Evolutionary conservation across 2,113 vertebrate genomes (phyloP), one percentile per base, ranked within the genome.

Genomic region (Campylomormyrus numenius): DNA sequence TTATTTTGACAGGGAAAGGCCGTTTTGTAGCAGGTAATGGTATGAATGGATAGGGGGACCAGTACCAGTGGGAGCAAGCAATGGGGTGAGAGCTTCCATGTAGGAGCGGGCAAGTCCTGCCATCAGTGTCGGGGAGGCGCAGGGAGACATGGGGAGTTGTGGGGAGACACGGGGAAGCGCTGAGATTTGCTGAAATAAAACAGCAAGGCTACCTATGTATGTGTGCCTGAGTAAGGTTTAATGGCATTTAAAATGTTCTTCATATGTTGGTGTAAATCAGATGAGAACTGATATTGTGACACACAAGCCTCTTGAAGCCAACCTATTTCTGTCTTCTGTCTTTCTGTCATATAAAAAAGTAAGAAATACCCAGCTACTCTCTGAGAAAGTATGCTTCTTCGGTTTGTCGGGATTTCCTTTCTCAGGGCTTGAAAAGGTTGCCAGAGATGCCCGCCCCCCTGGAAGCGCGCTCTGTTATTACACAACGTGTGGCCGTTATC

Each of bases 1-100:
- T 89, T 80, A 50, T 70, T 39, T 49, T 74, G 7, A 56, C 6
- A 85, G 45, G n/a, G 53, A 53, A 17, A 56, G 31, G 50, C 52
- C 17, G 35, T 90, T 90, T 48, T 90, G 58, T 87, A 17, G 48
- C 45, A 90, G 84, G 84, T 90, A 21, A 87, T 90, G 89, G 83
- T 87, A 87, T 4, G 58, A 66, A 46, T 19, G 83, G 11, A 66
- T 31, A 70, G 1, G 42, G 39, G 27, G 13, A 86, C 9, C 50
- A 31, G 35, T 50, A n/a, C 15, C 21, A 56, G 53, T 45, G 56
- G 24, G 19, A 17, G 27, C 3, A 88, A 46, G 4, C 48, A 77
- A 45, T 31, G 15, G 11, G 46, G 11, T 17, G 66, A 49, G 13
- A n/a, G 35, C 27, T 89, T 31, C 42, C 3, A 10, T 27, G 53